These are phyloP conservation scores for Phylloscopus collybita DNA, from an alignment of 2,797 vertebrate genomes.

Conservation along the genomic window DNA sequence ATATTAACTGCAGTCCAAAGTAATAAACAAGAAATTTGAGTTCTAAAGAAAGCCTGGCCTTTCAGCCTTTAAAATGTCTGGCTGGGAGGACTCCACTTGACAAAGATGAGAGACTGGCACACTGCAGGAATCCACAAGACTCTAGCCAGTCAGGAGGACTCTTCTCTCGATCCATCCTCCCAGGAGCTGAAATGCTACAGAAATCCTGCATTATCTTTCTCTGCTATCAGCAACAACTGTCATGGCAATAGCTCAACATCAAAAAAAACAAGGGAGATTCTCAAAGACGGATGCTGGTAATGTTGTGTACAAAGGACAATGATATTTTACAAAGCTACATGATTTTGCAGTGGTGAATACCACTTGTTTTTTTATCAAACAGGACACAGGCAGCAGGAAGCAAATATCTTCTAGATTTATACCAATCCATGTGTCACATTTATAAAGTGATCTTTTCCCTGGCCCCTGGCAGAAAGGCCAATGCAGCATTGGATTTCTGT, in stretches of 20 bases:
- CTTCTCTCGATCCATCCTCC: not conserved
- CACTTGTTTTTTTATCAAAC: slow-evolving; percentile 70
- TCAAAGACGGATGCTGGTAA: slow-evolving; percentile 46
- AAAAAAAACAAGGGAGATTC: slow-evolving; percentile 52
- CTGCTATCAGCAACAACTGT: slow-evolving; percentile 38
- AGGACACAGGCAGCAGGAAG: slow-evolving; percentile 65
- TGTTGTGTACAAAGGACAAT: slow-evolving; percentile 58
- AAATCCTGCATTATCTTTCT: slow-evolving; percentile 39
- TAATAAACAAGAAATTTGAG: not conserved
- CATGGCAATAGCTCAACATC: slow-evolving; percentile 57
- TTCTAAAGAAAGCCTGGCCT: not conserved
- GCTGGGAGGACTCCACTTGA: not conserved
- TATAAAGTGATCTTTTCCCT: slow-evolving; percentile 74
- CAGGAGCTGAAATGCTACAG: not conserved
- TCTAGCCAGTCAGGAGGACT: not conserved
- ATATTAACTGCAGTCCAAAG: not conserved
- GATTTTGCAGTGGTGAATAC: slow-evolving; percentile 43
- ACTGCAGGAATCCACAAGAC: not conserved
- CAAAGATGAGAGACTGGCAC: not conserved
- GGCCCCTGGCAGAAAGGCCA: slow-evolving; percentile 71
- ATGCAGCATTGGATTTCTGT: slow-evolving; percentile 73
- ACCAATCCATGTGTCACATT: slow-evolving; percentile 72
- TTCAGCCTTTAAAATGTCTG: not conserved
- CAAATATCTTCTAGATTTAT: slow-evolving; percentile 71
- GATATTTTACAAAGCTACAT: slow-evolving; percentile 62